Percentiles rank a stretch among this genome's conserved stretches.
Evolutionary conservation across 2,888 invertebrate genomes (phyloP).

Genomic region (Gastracanthus pulcherrimus): DNA sequence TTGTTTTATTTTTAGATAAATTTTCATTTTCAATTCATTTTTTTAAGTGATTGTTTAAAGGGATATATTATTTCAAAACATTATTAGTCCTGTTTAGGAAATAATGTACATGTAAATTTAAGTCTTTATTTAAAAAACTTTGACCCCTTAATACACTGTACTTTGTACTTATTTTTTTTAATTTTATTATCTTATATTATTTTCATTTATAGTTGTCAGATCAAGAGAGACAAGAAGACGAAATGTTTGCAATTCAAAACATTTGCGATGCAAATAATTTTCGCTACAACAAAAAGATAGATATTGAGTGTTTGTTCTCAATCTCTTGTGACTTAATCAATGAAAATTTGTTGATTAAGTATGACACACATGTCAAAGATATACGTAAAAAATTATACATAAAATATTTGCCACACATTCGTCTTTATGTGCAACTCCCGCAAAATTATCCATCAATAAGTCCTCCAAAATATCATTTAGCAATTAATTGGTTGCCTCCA

Average conservation of each 20-base stretch:
- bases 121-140: too few species aligned
- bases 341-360: conserved; percentile 16
- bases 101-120: too few species aligned
- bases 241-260: conserved; percentile 63
- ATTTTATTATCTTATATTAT: neutral
- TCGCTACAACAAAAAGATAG: conserved; percentile 40
- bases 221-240: conserved; percentile 63
- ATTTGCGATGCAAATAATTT: conserved; percentile 65
- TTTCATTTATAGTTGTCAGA: conserved; percentile 50
- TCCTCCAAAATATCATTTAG: conserved; percentile 64
- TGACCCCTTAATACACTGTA: too few species aligned
- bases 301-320: conserved; percentile 59
- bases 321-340: conserved; percentile 48
- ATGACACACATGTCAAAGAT: neutral
- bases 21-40: too few species aligned
- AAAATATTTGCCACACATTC: conserved; percentile 64
- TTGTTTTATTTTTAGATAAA: too few species aligned
- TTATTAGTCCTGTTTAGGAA: too few species aligned
- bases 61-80: too few species aligned
- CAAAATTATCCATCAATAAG: conserved; percentile 63
- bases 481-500: conserved; percentile 65
- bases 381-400: conserved; percentile 51
- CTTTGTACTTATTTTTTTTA: too few species aligned
- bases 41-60: too few species aligned
- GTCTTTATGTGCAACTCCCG: conserved; percentile 62